Evolutionary conservation across 2,113 vertebrate species (phyloP).

Genomic region (Lamprologus sp.): DNA sequence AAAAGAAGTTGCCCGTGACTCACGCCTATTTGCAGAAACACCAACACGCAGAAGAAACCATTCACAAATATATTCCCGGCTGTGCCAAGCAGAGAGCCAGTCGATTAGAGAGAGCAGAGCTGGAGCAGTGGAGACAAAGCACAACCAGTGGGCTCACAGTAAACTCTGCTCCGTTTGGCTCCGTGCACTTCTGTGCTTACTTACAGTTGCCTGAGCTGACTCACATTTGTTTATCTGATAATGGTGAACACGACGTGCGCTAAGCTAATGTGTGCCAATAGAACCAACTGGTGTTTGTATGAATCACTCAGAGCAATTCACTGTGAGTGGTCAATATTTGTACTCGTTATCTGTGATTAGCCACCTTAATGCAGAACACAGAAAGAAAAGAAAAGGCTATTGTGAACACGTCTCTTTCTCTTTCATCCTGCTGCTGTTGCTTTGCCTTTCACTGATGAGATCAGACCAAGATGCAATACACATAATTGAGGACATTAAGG

Average conservation of each 20-base stretch:
- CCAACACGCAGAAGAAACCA: neutral
- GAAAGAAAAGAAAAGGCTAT: neutral
- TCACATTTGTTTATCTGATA: neutral
- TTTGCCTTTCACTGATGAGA: neutral
- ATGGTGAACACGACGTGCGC: neutral
- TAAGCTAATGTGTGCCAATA: neutral
- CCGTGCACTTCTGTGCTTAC: neutral
- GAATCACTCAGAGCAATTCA: neutral
- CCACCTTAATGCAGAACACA: neutral
- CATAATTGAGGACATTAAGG: neutral
- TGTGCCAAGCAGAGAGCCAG: neutral
- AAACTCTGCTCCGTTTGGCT: neutral
- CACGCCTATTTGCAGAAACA: neutral
- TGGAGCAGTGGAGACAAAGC: neutral
- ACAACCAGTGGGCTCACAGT: neutral
- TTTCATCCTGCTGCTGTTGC: neutral
- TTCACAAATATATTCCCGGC: neutral
- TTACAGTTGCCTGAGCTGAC: neutral
- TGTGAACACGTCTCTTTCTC: neutral
- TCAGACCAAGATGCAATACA: neutral
- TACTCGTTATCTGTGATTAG: conserved; percentile 4
- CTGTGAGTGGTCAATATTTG: neutral
- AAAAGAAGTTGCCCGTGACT: neutral
- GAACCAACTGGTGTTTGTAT: neutral
- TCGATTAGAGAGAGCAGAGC: neutral